Base-by-base conservation (phyloP, 2,113 vertebrate genomes). In the Loxodonta africana region DNA sequence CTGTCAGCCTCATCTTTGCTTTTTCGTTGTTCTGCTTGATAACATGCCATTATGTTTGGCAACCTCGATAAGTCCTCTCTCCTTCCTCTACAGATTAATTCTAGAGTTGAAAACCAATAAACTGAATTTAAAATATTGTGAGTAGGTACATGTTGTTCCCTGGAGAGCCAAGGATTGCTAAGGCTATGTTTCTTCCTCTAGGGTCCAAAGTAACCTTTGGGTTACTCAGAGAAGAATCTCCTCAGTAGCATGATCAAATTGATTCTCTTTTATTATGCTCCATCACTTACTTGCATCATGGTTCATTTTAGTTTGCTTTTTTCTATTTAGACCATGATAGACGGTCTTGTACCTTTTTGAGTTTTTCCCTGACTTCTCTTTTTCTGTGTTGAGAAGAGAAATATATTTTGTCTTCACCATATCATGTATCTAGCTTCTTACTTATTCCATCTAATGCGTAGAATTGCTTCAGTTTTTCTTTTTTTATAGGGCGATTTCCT, bases 101-200 rank as follows among this genome's bases (percentile, higher is more conserved):
- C 74, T 76, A 41, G 15, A 85, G 86, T 28, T 86, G 65, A 86
- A 89, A 93, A 48, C 76, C 41, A 86, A 62, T 86, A 28, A 85
- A 44, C 14, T n/a, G 26, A 20, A 33, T 86, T 76, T 30, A 74
- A 18, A 10, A 69, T 51, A 76, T 28, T 86, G 33, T 21, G 17
- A 33, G 82, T 3, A 69, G 48, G 37, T 17, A n/a, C 30, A 4
- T 12, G 3, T 2, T 26, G 20, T 53, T 85, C 46, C 33, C 67
- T n/a, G 81, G 46, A 62, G 73, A 41, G 62, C 15, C 0, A 1
- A 67, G 65, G 53, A 48, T 33, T 67, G 6, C 9, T 48, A 9
- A 67, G 25, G 62, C 60, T 15, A 5, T 14, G 11, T 26, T 63
- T 81, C 71, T 57, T 44, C 63, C 20, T 89, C 57, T 37, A 23